Evolutionary conservation across 2,113 vertebrate genomes (phyloP).

Genomic region (Rhineura floridana): DNA sequence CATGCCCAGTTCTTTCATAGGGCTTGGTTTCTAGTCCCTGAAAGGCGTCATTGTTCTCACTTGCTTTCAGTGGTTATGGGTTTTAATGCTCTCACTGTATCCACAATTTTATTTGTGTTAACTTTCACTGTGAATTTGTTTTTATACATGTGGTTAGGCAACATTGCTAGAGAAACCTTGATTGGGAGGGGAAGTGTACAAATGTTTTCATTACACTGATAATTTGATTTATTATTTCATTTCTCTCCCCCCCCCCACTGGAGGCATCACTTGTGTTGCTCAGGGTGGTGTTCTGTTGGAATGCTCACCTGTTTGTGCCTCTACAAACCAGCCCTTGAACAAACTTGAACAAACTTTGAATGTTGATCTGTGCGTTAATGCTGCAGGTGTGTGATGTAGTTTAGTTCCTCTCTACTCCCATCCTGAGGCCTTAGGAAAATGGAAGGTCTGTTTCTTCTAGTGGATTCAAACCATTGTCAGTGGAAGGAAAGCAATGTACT

Average conservation of each 20-base stretch:
- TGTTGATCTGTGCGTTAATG: background rate
- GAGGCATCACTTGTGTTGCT: background rate
- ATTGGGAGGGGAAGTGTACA: background rate
- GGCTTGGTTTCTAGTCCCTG: no score
- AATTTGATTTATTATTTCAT: background rate
- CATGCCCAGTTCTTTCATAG: no score
- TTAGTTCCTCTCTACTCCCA: background rate
- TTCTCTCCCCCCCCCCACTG: background rate
- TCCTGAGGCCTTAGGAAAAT: background rate
- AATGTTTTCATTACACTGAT: background rate
- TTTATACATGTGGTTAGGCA: background rate
- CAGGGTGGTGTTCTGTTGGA: background rate
- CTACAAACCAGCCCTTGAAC: no score
- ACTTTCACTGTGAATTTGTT: no score
- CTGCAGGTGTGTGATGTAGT: background rate
- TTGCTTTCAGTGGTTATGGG: background rate
- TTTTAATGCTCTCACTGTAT: background rate
- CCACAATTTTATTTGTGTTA: background rate
- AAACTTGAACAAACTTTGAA: no score
- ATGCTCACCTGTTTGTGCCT: background rate
- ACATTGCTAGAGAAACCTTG: background rate
- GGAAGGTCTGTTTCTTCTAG: background rate
- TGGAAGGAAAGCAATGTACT: no score
- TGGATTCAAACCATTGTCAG: background rate
- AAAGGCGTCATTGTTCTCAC: background rate